Evolutionary conservation across 2,797 vertebrate genomes (phyloP).

Genomic region (Leuciscus waleckii): DNA sequence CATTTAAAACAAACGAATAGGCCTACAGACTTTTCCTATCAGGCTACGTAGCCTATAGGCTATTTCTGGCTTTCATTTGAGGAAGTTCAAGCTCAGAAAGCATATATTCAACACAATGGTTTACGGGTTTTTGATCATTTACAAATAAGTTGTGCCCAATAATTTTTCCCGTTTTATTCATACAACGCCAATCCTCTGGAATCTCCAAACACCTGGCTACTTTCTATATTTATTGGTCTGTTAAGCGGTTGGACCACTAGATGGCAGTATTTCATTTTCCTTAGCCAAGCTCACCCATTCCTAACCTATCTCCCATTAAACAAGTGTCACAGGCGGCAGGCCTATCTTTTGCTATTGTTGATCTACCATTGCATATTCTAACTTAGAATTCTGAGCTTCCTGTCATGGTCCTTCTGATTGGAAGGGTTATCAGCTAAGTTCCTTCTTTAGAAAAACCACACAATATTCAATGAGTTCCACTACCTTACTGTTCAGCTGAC

Average conservation of each 20-base stretch:
- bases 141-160: neutral
- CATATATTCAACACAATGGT: neutral
- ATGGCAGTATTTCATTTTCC: slow-evolving; percentile 24
- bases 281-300: neutral
- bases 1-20: neutral
- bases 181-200: neutral
- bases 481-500: neutral
- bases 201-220: neutral
- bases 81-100: neutral
- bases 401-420: neutral
- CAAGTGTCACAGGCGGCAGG: neutral
- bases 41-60: no score
- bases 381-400: neutral
- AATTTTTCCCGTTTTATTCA: neutral
- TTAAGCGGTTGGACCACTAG: neutral
- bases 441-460: neutral
- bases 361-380: neutral
- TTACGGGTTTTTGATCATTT: neutral
- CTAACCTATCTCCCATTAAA: neutral
- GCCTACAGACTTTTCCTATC: neutral
- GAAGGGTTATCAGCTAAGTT: neutral
- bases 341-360: neutral
- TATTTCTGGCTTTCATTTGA: neutral
- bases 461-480: neutral
- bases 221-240: neutral